Evolutionary conservation across 2,888 invertebrate genomes (phyloP).

Genomic region (Pantelozetes paolii): DNA sequence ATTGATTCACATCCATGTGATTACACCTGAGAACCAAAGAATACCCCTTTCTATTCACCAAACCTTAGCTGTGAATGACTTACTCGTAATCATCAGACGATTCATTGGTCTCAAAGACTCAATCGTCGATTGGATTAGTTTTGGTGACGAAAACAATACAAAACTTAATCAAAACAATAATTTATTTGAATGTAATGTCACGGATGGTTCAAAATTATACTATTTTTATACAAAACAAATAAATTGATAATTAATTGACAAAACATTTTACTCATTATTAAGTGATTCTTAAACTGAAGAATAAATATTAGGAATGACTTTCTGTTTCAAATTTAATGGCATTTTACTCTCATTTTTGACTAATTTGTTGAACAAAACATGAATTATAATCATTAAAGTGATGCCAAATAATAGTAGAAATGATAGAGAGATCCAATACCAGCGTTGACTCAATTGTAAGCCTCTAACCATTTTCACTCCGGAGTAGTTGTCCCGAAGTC

Average conservation of each 20-base stretch:
- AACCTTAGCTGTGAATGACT: not conserved
- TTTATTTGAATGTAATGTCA: not conserved
- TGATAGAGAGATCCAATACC: not conserved
- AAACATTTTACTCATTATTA: too few relatives aligned
- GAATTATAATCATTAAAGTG: not conserved
- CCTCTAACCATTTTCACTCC: not conserved
- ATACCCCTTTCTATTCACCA: not conserved
- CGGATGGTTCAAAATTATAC: constrained; percentile 11
- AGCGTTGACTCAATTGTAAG: not conserved
- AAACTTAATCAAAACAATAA: not conserved
- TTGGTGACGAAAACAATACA: not conserved
- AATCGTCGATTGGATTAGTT: constrained; percentile 9
- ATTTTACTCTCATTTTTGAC: not conserved
- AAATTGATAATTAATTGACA: too few relatives aligned
- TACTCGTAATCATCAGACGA: not conserved
- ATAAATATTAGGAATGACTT: constrained; percentile 8
- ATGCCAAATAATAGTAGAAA: not conserved
- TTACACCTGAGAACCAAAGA: not conserved
- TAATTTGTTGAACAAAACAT: not conserved
- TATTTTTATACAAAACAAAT: too few relatives aligned
- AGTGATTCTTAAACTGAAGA: constrained; percentile 4
- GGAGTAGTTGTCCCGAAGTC: not conserved
- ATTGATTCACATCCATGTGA: constrained; percentile 3
- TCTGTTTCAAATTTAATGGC: not conserved
- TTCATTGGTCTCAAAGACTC: not conserved